Base-by-base conservation (phyloP, 1,140 invertebrate genomes). In the Drosophila sp. region DNA sequence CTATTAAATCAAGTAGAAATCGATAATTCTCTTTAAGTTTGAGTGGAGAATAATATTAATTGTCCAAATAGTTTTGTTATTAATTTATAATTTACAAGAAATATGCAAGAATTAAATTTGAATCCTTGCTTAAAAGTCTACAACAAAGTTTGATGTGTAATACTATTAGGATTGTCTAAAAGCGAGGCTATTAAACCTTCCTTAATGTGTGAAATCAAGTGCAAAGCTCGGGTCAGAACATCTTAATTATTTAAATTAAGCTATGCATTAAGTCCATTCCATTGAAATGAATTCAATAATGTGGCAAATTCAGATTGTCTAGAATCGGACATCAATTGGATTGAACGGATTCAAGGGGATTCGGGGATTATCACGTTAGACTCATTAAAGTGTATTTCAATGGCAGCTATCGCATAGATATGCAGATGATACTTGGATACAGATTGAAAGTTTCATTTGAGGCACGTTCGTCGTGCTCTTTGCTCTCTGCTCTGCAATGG, bases 361-460 rank as follows among this genome's bases (percentile, higher is more conserved):
- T 43, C 18, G 43, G 69, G 62, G 69, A 72, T 72, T 66, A 72
- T 45, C 45, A 46, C 38, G 27, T 63, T 45, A 65, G 36, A 51
- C 56, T 66, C 62, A 72, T 67, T 72, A 66, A 57, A 72, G 70
- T 66, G 64, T 72, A 72, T 67, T 29, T 25, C 27, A 67, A 72
- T 59, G 56, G 29, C 27, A 72, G 32, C 36, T 25, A 57, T 34
- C 54, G 13, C 16, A 54, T 54, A 13, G 46, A 57, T 72, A 59
- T 59, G 54, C 48, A 40, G 48, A 58, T 29, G 32, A 25, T n/a
- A 48, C 29, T 48, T 21, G 43, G 11, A 38, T 56, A 29, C 8
- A 16, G 63, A 48, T 34, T 45, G 62, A 7, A 38, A 58, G 27
- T 46, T 51, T 32, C 63, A 51, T 36, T 38, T 59, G 70, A 27